These are phyloP conservation scores for Manacus vitellinus DNA, from an alignment of 2,113 vertebrate genomes.

Conservation along the genomic window DNA sequence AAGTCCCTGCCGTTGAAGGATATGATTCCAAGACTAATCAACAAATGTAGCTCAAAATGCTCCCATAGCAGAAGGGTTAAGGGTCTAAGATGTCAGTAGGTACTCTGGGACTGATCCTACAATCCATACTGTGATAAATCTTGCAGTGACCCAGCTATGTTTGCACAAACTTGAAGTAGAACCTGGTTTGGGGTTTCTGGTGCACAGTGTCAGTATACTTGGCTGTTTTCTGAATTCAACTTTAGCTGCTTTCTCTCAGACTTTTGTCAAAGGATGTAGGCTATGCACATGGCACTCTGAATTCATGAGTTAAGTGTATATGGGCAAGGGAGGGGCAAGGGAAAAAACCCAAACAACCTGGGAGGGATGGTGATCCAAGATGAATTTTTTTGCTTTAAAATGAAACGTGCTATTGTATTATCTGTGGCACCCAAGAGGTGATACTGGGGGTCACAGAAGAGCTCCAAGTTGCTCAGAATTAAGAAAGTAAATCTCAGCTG, in stretches of 20 bases:
- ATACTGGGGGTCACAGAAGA: background rate
- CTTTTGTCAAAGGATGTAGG: background rate
- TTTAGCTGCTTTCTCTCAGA: background rate
- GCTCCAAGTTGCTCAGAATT: slow-evolving; percentile 36
- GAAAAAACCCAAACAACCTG: background rate
- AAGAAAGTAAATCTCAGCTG: slow-evolving; percentile 63
- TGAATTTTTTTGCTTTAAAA: background rate
- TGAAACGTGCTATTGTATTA: background rate
- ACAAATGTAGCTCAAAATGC: background rate
- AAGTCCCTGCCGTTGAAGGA: background rate
- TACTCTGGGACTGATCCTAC: background rate
- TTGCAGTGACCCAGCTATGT: background rate
- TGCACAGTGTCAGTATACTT: background rate
- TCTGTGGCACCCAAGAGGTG: background rate
- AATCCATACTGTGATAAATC: background rate
- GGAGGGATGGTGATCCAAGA: background rate
- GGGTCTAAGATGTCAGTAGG: background rate
- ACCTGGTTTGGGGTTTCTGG: background rate
- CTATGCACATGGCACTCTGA: background rate
- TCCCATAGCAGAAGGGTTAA: background rate
- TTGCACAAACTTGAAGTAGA: background rate
- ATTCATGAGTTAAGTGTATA: background rate
- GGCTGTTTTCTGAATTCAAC: background rate
- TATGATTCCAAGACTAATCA: background rate
- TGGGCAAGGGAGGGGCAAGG: accelerated